Conservation (phyloP, 2,113 vertebrate species). For the Lophius piscatorius region DNA sequence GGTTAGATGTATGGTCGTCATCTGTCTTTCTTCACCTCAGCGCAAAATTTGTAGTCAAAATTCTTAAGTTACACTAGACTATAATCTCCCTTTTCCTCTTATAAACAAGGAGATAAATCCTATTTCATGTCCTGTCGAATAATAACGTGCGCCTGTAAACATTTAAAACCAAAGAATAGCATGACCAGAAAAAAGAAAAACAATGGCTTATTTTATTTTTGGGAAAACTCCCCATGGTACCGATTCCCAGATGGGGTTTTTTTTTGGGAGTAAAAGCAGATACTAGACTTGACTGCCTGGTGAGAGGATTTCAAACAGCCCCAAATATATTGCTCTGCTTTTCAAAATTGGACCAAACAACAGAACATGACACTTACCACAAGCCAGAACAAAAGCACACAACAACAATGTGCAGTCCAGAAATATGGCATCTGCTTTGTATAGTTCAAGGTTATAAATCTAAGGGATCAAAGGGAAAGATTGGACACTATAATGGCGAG, state of each 20-base stretch:
- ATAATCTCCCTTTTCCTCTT: slow-evolving; percentile 4
- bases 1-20: background rate
- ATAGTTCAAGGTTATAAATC: slow-evolving; percentile 51
- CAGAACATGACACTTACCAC: slow-evolving; percentile 43
- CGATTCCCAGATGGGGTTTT: slow-evolving; percentile 30
- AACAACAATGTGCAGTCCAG: slow-evolving; percentile 36
- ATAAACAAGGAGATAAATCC: slow-evolving; percentile 29
- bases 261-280: slow-evolving; percentile 18
- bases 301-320: slow-evolving; percentile 19
- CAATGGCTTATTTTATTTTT: slow-evolving; percentile 43
- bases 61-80: too few species aligned
- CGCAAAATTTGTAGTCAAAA: too few species aligned
- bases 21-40: too few species aligned
- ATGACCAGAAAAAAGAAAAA: slow-evolving; percentile 40
- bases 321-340: slow-evolving; percentile 34
- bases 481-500: slow-evolving; percentile 15
- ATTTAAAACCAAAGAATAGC: slow-evolving; percentile 27
- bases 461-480: slow-evolving; percentile 48
- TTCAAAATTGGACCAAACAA: slow-evolving; percentile 30
- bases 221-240: slow-evolving; percentile 19
- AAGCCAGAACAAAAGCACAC: slow-evolving; percentile 57
- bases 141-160: slow-evolving; percentile 20
- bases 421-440: slow-evolving; percentile 55
- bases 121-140: slow-evolving; percentile 15
- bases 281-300: slow-evolving; percentile 33